Conservation (phyloP, 2,113 vertebrate species). For the Vanacampus margaritifer region DNA sequence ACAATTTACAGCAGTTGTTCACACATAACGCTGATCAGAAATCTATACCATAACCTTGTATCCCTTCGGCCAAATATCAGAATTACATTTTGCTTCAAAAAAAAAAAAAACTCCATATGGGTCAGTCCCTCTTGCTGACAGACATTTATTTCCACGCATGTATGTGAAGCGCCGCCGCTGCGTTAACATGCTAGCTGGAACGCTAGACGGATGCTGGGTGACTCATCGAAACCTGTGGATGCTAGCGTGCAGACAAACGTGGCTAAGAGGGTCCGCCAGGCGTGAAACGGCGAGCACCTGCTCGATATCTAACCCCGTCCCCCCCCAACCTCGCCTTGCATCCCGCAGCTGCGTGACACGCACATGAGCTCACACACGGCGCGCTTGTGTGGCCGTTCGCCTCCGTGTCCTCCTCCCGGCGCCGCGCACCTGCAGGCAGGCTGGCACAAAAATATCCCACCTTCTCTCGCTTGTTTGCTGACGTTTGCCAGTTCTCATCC, state of each 20-base stretch:
- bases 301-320: constrained; percentile 47
- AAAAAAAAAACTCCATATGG: too few relatives aligned
- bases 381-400: constrained; percentile 31
- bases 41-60: too few relatives aligned
- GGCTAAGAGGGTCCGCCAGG: constrained; percentile 63
- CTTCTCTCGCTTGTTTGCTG: constrained; percentile 38
- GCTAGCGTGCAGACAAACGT: constrained; percentile 59
- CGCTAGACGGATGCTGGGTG: too few relatives aligned
- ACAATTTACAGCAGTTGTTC: too few relatives aligned
- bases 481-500: constrained; percentile 49
- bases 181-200: too few relatives aligned
- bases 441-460: constrained; percentile 33
- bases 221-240: constrained; percentile 19
- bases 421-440: constrained; percentile 39
- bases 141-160: too few relatives aligned
- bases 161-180: too few relatives aligned
- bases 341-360: constrained; percentile 56
- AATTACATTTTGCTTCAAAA: too few relatives aligned
- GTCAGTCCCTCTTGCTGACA: too few relatives aligned
- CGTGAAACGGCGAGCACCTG: constrained; percentile 73
- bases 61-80: too few relatives aligned
- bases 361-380: constrained; percentile 13
- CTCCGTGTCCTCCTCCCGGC: neutral
- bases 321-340: constrained; percentile 13
- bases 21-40: too few relatives aligned